Conservation (phyloP, 2,797 vertebrate species). For the Tiaroga cobitis region DNA sequence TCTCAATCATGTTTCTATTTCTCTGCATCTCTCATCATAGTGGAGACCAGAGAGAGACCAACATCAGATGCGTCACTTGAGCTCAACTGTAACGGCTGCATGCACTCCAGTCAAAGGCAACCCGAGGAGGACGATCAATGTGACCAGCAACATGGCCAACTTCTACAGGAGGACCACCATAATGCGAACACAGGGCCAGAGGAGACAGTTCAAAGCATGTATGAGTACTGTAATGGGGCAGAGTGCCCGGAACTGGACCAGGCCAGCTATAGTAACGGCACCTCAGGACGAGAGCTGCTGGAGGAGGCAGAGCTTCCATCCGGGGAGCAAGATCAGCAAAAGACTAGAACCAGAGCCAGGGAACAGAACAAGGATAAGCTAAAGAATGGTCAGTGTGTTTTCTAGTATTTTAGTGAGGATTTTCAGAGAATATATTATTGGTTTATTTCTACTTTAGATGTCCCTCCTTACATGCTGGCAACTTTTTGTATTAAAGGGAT, state of each 20-base stretch:
- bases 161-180: slow-evolving; percentile 75
- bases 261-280: slow-evolving; percentile 57
- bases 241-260: slow-evolving; percentile 62
- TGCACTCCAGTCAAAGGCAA: slow-evolving; percentile 64
- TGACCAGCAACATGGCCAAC: slow-evolving; percentile 60
- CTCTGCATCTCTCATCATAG: slow-evolving; percentile 15
- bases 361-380: slow-evolving; percentile 65
- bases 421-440: background rate
- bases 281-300: slow-evolving; percentile 35
- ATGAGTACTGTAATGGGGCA: slow-evolving; percentile 72
- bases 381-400: slow-evolving; percentile 72
- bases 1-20: background rate
- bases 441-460: background rate
- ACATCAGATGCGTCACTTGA: slow-evolving; percentile 75
- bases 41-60: slow-evolving; percentile 66
- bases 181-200: slow-evolving; percentile 71
- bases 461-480: background rate
- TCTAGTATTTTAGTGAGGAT: background rate
- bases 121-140: slow-evolving; percentile 75
- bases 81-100: slow-evolving; percentile 89
- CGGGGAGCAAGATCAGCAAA: slow-evolving; percentile 30
- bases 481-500: background rate
- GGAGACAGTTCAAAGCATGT: slow-evolving; percentile 44
- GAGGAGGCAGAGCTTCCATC: slow-evolving; percentile 66
- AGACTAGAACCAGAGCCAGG: slow-evolving; percentile 52